Conservation (phyloP, 2,113 vertebrate species). For the Cettia cetti region DNA sequence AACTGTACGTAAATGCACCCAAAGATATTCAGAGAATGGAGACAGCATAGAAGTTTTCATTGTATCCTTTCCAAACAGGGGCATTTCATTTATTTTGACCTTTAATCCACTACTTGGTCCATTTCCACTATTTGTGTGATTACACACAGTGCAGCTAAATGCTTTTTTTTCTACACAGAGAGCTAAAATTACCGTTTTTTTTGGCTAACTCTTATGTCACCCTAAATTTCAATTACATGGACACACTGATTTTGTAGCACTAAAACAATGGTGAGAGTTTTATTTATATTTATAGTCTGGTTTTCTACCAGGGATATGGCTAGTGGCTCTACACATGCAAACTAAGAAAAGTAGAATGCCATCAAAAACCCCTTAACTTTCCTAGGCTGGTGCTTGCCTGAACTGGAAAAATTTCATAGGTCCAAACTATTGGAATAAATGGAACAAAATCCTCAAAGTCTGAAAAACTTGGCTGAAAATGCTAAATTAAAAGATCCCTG, state of each 20-base stretch:
- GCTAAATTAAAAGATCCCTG: neutral
- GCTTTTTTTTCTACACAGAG: neutral
- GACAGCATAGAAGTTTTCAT: neutral
- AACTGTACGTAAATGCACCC: neutral
- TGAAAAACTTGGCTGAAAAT: neutral
- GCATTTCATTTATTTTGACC: neutral
- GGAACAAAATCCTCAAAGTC: neutral
- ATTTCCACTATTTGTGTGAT: neutral
- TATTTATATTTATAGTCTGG: neutral
- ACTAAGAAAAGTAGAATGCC: neutral
- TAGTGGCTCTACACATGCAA: neutral
- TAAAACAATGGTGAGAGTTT: neutral
- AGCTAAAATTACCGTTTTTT: neutral
- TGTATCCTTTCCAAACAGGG: neutral
- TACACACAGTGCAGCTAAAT: neutral
- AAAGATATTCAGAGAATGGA: neutral
- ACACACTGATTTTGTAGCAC: neutral
- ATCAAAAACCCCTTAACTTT: neutral
- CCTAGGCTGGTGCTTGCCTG: neutral
- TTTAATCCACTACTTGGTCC: neutral
- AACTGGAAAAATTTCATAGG: neutral
- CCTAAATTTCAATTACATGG: neutral
- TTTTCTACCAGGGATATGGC: neutral
- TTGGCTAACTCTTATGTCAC: neutral
- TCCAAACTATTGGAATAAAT: neutral